A percentile compares a stretch with the other conserved stretches of the same genome.
Conservation (phyloP, 30 jellyfish, hydroid and myxozoan genomes). For the Pseudorhiza aurosa region DNA sequence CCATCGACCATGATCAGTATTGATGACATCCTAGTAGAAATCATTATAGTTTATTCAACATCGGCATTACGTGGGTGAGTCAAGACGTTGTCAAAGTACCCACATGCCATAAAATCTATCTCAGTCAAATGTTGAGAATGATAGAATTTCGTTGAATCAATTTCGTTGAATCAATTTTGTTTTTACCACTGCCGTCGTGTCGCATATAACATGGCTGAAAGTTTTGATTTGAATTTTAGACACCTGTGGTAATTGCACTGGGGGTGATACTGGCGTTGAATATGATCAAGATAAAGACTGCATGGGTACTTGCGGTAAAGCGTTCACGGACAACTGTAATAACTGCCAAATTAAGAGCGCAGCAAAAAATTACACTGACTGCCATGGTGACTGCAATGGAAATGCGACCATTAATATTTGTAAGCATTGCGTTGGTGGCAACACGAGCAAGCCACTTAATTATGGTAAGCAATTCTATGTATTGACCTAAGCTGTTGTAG, state of each 20-base stretch:
- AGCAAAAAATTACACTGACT: constrained; percentile 48
- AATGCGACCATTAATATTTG: constrained; percentile 38
- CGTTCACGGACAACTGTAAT: constrained; percentile 33
- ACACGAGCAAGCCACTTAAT: constrained; percentile 7
- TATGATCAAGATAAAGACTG: constrained; percentile 45
- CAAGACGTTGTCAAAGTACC: no score
- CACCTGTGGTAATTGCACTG: constrained; percentile 41
- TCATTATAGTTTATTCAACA: no score
- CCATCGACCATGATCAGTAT: no score
- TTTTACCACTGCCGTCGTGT: neutral
- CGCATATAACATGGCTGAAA: neutral
- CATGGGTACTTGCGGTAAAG: constrained; percentile 39
- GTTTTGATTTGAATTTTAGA: constrained; percentile 19
- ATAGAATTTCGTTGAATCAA: neutral
- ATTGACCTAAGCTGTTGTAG: no score
- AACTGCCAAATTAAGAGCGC: constrained; percentile 9
- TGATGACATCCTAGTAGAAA: no score
- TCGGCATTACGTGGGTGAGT: no score
- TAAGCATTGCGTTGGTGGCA: constrained; percentile 57
- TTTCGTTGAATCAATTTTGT: neutral
- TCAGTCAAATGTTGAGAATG: no score
- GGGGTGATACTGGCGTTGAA: constrained; percentile 19
- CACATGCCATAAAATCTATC: no score
- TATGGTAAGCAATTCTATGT: no score
- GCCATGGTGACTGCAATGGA: constrained; percentile 72